Base-by-base conservation (phyloP, 2,888 invertebrate genomes). In the Onthophagus sagittarius region DNA sequence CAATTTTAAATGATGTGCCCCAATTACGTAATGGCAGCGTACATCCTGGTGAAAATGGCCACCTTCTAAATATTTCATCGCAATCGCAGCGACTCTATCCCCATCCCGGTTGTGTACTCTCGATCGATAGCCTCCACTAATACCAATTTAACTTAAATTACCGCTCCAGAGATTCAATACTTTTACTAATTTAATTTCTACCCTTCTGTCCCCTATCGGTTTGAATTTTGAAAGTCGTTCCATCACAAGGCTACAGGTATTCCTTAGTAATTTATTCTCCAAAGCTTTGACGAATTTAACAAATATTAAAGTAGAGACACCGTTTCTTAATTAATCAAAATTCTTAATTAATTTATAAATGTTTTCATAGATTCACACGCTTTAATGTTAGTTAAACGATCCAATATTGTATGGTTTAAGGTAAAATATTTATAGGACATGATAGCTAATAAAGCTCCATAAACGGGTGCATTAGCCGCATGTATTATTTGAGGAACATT, bases 1-100 rank as follows among this genome's bases (percentile, higher is more conserved):
- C 31, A 67, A 67, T 67, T 67, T 67, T 67, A 67, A 67, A 67
- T 67, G 67, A 67, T 67, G 67, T 67, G 67, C 15, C 67, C 67
- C 67, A 67, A 67, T 67, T 67, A 67, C 67, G 23, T 67, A 67
- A 67, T 67, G 67, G 67, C 23, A 15, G 67, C 32, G 67, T 23
- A 23, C 31, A 31, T 67, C 31, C 31, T 67, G 67, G 67, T 31
- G 67, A 67, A 67, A 67, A 67, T 32, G 23, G 67, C 67, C 15
- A 67, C 31, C 32, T 32, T 32, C 67, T 67, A 67, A 67, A 67
- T 67, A 67, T 67, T 67, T 31, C 32, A 67, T n/a, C 67, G 31
- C 67, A n/a, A 67, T 32, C 67, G 23, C 32, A 23, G 32, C 23
- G 31, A n/a, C 7, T n/a, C 13, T n/a, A 67, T 32, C 67, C 31